These are phyloP conservation scores for Sitta europaea DNA, from an alignment of 2,113 vertebrate species.

Conservation along the genomic window DNA sequence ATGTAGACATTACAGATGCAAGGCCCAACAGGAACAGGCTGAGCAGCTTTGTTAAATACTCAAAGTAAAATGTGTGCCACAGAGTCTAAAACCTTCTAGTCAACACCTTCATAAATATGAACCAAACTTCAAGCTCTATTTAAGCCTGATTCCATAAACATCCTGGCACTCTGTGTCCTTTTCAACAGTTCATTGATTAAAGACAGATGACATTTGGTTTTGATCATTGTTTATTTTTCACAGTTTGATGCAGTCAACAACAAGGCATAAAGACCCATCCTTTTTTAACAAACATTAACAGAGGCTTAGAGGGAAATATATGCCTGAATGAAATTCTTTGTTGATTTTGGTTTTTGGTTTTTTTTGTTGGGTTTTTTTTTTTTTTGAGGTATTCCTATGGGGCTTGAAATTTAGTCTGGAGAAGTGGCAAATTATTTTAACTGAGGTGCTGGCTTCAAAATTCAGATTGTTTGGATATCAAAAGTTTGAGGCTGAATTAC, in stretches of 20 bases:
- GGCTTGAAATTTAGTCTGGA: neutral
- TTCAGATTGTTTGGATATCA: neutral
- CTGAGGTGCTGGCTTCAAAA: neutral
- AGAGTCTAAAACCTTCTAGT: neutral
- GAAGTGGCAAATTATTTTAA: neutral
- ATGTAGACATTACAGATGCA: neutral
- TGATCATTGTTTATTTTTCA: slow-evolving; percentile 62
- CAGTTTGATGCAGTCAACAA: slow-evolving; percentile 28
- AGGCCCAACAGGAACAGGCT: neutral
- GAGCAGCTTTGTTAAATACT: neutral
- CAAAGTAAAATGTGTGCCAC: neutral
- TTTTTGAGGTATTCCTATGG: neutral
- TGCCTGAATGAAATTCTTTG: neutral
- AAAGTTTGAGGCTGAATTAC: neutral
- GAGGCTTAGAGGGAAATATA: neutral
- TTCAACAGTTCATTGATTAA: slow-evolving; percentile 61
- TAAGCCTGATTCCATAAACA: slow-evolving; percentile 29
- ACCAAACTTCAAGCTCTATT: slow-evolving; percentile 8
- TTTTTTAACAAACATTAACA: neutral
- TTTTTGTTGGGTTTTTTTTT: too few species aligned
- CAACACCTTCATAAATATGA: slow-evolving; percentile 45
- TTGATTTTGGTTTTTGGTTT: too few species aligned
- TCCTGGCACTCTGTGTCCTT: slow-evolving; percentile 50
- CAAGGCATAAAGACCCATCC: neutral
- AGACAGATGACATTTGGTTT: slow-evolving; percentile 65